Evolutionary conservation across 2,888 invertebrate genomes (phyloP).

Genomic region (Scaptomyza cyrtandrae): DNA sequence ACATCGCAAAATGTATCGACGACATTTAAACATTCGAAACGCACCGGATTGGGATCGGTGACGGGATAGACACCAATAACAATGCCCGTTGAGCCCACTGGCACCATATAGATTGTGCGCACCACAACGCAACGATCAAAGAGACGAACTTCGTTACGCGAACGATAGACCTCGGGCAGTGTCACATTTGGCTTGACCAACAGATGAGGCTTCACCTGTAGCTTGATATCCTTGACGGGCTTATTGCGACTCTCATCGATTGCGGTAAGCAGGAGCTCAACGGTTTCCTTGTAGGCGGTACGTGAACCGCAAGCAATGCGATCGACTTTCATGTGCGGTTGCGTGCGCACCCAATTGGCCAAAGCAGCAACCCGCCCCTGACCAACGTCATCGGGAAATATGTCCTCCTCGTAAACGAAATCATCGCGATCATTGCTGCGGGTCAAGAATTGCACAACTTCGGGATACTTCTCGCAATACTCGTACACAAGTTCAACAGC

Average conservation of each 20-base stretch:
- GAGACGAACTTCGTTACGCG: conserved; percentile 83
- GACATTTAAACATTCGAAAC: conserved; percentile 86
- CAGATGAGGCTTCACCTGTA: conserved; percentile 92
- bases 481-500: conserved; percentile 89
- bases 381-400: conserved; percentile 87
- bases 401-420: conserved; percentile 88
- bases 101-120: conserved; percentile 89
- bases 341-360: conserved; percentile 89
- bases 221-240: conserved; percentile 86
- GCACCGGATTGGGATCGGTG: conserved; percentile 83
- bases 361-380: conserved; percentile 85
- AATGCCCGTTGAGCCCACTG: conserved; percentile 93
- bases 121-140: conserved; percentile 94
- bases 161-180: conserved; percentile 84
- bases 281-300: conserved; percentile 88
- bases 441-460: conserved; percentile 87
- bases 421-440: conserved; percentile 86
- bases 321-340: conserved; percentile 88
- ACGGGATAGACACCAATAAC: conserved; percentile 89
- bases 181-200: conserved; percentile 87
- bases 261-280: conserved; percentile 83
- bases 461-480: conserved; percentile 90
- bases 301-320: conserved; percentile 89
- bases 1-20: conserved; percentile 89
- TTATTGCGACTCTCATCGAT: conserved; percentile 84